Base-by-base conservation (phyloP, 1,140 invertebrate species). In the Anagrus nilaparvatae region DNA sequence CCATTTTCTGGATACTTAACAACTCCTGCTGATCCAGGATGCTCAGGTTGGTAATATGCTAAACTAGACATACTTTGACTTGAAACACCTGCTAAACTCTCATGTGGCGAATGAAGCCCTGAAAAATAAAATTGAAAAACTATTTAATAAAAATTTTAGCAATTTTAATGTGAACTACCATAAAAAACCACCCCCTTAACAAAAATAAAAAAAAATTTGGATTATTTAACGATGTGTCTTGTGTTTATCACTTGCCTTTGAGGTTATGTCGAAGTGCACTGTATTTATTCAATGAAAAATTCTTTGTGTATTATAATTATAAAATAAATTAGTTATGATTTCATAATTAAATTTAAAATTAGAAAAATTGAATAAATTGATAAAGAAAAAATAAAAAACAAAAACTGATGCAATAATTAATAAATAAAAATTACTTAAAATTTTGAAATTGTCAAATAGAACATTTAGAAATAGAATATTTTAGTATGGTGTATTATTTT, bases 1-100 rank as follows among this genome's bases (percentile, higher is more conserved):
- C 82, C 81, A 55, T 85, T 84, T 55, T 86, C 82, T 20, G 84
- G 81, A 52, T 87, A 87, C 61, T 85, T 85, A 33, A 78, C 77
- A 43, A 80, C 75, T 43, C 74, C 76, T 40, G 72, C 61, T 20
- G 73, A 67, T 40, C 60, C 63, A 41, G 73, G 65, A 51, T 78
- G 72, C 43, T 75, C 73, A 40, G 77, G 73, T 47, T 74, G 75
- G 52, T 78, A 76, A 46, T 79, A 77, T 40, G 73, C 72, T 10
- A 74, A 67, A 49, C 72, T 73, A 56, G 71, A 76, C 63, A 79
- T 79, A 59, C 75, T 77, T 38, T 81, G 77, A 20, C 78, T 74
- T 37, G 79, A 78, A 34, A 79, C 74, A 24, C 78, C 74, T 36
- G 79, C 79, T 40, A 84, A 67, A 38, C 74, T 75, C 40, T 77